Evolutionary conservation across 1,140 invertebrate species (phyloP), one percentile per base, ranked within the genome.

Genomic region (Capitella teleta): DNA sequence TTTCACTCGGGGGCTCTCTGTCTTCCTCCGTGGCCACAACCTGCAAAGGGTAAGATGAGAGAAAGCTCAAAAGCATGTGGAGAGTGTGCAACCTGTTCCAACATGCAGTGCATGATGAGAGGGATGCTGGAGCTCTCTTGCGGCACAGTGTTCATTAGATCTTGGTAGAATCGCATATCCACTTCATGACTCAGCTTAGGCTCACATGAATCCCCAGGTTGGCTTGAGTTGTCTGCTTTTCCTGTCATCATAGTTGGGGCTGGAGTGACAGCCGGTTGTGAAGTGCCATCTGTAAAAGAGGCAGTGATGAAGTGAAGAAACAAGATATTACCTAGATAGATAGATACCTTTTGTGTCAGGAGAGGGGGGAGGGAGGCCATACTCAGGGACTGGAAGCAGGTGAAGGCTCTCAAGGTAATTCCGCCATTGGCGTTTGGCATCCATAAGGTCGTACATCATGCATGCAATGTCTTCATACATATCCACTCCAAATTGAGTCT

Each of bases 131-230:
- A 61, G 58, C 64, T 66, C 52, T 73, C 71, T 43, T 63, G 57
- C 5, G 71, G 71, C 25, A 73, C 50, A 46, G 56, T 54, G 47
- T 63, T 64, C 63, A 72, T 65, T 47, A 73, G 46, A 37, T 71
- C 68, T 57, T 66, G 69, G 54, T 73, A 73, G 49, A 61, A 68
- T 32, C 68, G 53, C 62, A 67, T 70, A 45, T 73, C 68, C 4
- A 61, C 57, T 6, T 44, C 42, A 5, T 21, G 24, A 16, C 23
- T 23, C 16, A 28, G 19, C 5, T 44, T 26, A 1, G 23, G 6
- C 42, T 44, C 42, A n/a, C n/a, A n/a, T n/a, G n/a, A n/a, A n/a
- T n/a, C n/a, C n/a, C n/a, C n/a, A n/a, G n/a, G n/a, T n/a, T n/a
- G n/a, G n/a, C n/a, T n/a, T n/a, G n/a, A n/a, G n/a, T 32, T 32